phyloP scores from a whole-genome alignment of 2,113 vertebrate genomes.

The Chascanopsetta lugubris region DNA sequence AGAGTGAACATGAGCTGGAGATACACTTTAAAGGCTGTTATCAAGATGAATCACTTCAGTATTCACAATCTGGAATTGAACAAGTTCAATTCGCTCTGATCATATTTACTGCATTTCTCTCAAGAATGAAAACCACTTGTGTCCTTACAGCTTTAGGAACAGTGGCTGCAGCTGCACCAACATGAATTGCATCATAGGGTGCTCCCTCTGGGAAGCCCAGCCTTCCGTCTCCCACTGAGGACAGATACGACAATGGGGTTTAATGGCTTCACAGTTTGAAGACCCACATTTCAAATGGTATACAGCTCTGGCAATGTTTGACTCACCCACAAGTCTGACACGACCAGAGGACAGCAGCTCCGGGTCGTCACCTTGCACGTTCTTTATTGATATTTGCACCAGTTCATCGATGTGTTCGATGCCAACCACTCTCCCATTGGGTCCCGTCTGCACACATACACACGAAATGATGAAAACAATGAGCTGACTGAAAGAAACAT shows the following conservation, averaged over 20 bases:
- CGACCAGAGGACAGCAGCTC: conserved; percentile 84
- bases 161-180: conserved; percentile 87
- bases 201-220: conserved; percentile 85
- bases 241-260: conserved; percentile 6
- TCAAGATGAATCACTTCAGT: neutral
- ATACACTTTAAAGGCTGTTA: neutral
- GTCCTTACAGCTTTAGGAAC: conserved; percentile 85
- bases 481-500: neutral
- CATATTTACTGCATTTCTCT: neutral
- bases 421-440: conserved; percentile 86
- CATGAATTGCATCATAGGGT: conserved; percentile 91
- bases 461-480: conserved; percentile 6
- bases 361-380: conserved; percentile 85
- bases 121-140: neutral
- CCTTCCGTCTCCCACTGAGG: conserved; percentile 87
- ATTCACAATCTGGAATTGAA: no score
- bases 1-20: neutral
- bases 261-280: neutral
- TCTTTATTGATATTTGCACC: conserved; percentile 83
- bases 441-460: conserved; percentile 77
- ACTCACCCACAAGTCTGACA: conserved; percentile 85
- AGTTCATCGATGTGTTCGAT: conserved; percentile 90
- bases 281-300: neutral
- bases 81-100: no score
- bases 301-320: neutral